Percentiles rank a stretch among this genome's conserved stretches.
phyloP scores from a whole-genome alignment of 2,888 invertebrate species.

The Heliconius ismenius region DNA sequence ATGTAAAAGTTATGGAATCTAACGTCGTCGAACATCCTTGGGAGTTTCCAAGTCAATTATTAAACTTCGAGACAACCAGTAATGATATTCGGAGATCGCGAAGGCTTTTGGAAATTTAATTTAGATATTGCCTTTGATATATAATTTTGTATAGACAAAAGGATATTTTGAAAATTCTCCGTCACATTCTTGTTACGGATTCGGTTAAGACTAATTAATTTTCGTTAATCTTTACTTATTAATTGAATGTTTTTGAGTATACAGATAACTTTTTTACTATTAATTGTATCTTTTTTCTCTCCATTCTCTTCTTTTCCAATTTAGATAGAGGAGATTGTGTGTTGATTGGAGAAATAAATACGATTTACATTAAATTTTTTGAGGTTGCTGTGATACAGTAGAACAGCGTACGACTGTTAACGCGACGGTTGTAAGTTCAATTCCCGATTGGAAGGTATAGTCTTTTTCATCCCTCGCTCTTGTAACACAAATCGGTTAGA shows the following conservation, averaged over 20 bases:
- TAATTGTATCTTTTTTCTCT: too few relatives aligned
- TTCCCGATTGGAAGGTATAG: too few relatives aligned
- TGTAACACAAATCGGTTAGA: not conserved
- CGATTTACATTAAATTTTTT: too few relatives aligned
- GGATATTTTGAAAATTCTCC: slow-evolving; percentile 4
- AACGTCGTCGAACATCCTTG: slow-evolving; percentile 6
- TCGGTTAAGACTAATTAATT: not conserved
- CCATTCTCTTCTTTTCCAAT: too few relatives aligned
- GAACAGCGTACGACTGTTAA: too few relatives aligned
- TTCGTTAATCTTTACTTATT: not conserved
- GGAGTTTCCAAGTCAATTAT: slow-evolving; percentile 35
- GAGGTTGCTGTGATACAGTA: too few relatives aligned
- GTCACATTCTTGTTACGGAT: not conserved
- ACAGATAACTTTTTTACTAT: too few relatives aligned
- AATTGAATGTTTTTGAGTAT: not conserved
- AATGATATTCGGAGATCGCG: slow-evolving; percentile 33
- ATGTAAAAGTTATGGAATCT: not conserved
- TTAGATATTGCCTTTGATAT: slow-evolving; percentile 15
- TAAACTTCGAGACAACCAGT: slow-evolving; percentile 28
- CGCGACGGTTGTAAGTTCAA: too few relatives aligned
- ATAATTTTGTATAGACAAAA: slow-evolving; percentile 20
- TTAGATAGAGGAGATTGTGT: too few relatives aligned
- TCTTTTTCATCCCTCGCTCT: not conserved
- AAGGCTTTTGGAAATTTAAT: slow-evolving; percentile 33
- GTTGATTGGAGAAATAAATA: too few relatives aligned